Conservation (phyloP, 2,797 vertebrate species). For the Acrocephalus scirpaceus region DNA sequence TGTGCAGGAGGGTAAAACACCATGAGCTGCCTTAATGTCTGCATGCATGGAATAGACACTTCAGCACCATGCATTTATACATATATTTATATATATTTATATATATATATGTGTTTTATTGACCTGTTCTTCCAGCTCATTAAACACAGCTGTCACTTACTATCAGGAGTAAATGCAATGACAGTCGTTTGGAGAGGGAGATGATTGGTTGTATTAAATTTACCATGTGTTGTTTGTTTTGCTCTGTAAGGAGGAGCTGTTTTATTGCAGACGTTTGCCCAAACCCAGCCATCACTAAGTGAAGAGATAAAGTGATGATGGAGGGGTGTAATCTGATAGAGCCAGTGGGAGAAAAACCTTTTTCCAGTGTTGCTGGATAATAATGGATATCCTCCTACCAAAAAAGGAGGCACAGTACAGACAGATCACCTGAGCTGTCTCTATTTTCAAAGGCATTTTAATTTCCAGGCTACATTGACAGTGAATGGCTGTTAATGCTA, state of each 20-base stretch:
- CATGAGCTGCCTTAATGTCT: slow-evolving; percentile 11
- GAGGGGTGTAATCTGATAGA: neutral
- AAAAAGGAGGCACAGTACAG: neutral
- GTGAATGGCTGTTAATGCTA: neutral
- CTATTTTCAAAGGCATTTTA: neutral
- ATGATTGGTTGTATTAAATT: slow-evolving; percentile 27
- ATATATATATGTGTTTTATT: neutral
- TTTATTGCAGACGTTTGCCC: slow-evolving; percentile 38
- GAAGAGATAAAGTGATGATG: neutral
- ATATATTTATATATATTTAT: neutral
- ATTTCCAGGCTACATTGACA: neutral
- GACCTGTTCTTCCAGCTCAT: slow-evolving; percentile 32
- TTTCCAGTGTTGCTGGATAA: neutral
- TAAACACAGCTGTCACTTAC: slow-evolving; percentile 31
- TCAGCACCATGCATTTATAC: neutral
- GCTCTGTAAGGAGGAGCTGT: neutral
- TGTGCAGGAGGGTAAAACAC: neutral
- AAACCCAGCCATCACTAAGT: neutral
- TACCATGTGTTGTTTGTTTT: slow-evolving; percentile 48
- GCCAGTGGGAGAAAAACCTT: neutral
- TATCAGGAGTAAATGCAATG: neutral
- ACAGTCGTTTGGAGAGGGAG: slow-evolving; percentile 20
- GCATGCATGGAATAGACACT: neutral
- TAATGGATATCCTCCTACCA: neutral
- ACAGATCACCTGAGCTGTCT: neutral